phyloP scores from a whole-genome alignment of 2,888 invertebrate species.

The Campopleginae sp. region DNA sequence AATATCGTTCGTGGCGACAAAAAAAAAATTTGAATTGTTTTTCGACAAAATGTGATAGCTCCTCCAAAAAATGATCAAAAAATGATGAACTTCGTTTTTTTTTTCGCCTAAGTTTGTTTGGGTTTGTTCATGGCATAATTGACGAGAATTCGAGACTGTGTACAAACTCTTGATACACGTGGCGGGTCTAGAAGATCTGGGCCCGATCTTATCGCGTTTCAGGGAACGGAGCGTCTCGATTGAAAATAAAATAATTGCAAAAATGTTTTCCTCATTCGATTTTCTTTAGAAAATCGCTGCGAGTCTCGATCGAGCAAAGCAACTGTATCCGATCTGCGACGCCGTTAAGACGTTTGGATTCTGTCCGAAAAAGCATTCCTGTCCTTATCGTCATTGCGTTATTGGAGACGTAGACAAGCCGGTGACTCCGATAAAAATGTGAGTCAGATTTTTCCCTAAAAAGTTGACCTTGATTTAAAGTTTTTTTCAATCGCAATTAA shows the following conservation, averaged over 20 bases:
- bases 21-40: not conserved
- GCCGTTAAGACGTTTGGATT: slow-evolving; percentile 88
- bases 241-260: too few relatives aligned
- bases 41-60: not conserved
- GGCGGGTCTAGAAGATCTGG: too few relatives aligned
- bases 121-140: too few relatives aligned
- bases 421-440: slow-evolving; percentile 83
- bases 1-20: not conserved
- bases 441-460: slow-evolving; percentile 43
- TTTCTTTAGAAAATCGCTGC: slow-evolving; percentile 70
- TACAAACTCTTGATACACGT: too few relatives aligned
- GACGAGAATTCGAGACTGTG: too few relatives aligned
- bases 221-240: not conserved
- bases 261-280: not conserved
- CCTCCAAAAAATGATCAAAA: too few relatives aligned
- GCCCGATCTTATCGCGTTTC: not conserved
- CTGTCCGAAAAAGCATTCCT: slow-evolving; percentile 86
- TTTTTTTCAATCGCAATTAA: not conserved
- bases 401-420: slow-evolving; percentile 86
- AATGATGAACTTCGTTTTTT: too few relatives aligned
- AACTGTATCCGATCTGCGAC: slow-evolving; percentile 86
- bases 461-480: not conserved
- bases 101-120: too few relatives aligned
- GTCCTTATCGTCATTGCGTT: slow-evolving; percentile 87
- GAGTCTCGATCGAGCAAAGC: slow-evolving; percentile 83